Conservation (phyloP, 2,797 vertebrate species). For the Chelidonichthys spinosus region DNA sequence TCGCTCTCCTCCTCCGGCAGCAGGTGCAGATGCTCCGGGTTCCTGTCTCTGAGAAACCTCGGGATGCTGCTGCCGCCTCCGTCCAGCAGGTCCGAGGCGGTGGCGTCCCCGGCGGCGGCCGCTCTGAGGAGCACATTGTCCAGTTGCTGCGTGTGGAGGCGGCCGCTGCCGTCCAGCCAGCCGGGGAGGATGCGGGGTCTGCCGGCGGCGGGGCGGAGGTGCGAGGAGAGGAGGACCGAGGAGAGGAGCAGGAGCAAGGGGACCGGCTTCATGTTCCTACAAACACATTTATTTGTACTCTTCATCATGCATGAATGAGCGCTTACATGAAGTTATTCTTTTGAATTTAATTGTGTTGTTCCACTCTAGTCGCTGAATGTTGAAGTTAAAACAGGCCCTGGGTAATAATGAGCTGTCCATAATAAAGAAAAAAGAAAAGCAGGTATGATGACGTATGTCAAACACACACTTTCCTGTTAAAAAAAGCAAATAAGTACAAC, state of each 20-base stretch:
- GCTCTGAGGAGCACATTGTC: conserved; percentile 73
- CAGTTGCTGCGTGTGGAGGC: conserved; percentile 70
- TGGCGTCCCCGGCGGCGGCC: conserved; percentile 60
- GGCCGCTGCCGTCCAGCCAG: conserved; percentile 68
- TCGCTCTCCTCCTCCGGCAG: conserved; percentile 22
- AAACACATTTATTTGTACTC: not conserved
- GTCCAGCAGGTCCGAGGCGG: conserved; percentile 69
- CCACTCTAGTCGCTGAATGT: not conserved
- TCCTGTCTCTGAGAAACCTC: conserved; percentile 60
- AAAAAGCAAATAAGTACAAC: not conserved
- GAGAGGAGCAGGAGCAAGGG: conserved; percentile 82
- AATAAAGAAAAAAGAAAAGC: too few relatives aligned
- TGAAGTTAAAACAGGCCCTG: not conserved
- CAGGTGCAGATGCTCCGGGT: conserved; percentile 37
- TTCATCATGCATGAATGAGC: not conserved
- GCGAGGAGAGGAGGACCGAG: conserved; percentile 78
- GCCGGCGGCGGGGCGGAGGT: conserved; percentile 73
- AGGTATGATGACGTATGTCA: too few relatives aligned
- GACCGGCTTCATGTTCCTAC: conserved; percentile 81
- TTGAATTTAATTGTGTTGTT: not conserved
- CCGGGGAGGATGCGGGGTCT: conserved; percentile 73
- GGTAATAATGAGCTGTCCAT: not conserved
- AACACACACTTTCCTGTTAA: too few relatives aligned
- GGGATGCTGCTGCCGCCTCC: conserved; percentile 63
- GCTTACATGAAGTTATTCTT: not conserved